These are phyloP conservation scores for Pelosia muscerda DNA, from an alignment of 2,888 invertebrate genomes.

Conservation along the genomic window DNA sequence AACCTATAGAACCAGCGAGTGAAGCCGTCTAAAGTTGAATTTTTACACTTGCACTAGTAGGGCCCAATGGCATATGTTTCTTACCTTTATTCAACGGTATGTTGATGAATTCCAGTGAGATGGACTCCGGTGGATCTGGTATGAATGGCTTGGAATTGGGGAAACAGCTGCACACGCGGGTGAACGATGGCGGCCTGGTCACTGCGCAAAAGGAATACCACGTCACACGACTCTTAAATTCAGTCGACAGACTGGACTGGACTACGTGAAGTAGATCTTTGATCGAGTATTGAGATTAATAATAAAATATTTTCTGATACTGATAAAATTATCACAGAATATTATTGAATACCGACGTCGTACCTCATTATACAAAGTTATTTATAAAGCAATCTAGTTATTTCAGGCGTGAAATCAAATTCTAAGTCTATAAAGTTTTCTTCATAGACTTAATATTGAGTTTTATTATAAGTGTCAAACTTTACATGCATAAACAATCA, in stretches of 20 bases:
- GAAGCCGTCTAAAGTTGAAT: too few species aligned
- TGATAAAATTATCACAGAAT: neutral
- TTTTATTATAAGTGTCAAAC: too few species aligned
- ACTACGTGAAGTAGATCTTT: too few species aligned
- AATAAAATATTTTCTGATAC: neutral
- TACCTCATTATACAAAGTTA: neutral
- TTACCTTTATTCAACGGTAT: constrained; percentile 65
- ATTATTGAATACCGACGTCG: neutral
- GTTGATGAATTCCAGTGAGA: constrained; percentile 63
- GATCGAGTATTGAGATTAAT: too few species aligned
- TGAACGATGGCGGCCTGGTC: constrained; percentile 55
- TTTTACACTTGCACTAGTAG: too few species aligned
- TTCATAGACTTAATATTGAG: too few species aligned
- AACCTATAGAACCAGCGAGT: too few species aligned
- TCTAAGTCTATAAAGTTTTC: too few species aligned
- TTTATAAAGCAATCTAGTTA: neutral
- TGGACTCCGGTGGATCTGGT: constrained; percentile 46
- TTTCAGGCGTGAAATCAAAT: too few species aligned
- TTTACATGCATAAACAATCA: neutral
- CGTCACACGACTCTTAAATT: neutral
- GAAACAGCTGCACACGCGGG: constrained; percentile 62
- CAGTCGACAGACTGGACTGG: neutral
- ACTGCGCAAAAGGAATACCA: neutral
- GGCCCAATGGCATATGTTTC: neutral
- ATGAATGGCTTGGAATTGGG: constrained; percentile 41